phyloP scores from a whole-genome alignment of 2,888 invertebrate species.

The Mythimna impura region DNA sequence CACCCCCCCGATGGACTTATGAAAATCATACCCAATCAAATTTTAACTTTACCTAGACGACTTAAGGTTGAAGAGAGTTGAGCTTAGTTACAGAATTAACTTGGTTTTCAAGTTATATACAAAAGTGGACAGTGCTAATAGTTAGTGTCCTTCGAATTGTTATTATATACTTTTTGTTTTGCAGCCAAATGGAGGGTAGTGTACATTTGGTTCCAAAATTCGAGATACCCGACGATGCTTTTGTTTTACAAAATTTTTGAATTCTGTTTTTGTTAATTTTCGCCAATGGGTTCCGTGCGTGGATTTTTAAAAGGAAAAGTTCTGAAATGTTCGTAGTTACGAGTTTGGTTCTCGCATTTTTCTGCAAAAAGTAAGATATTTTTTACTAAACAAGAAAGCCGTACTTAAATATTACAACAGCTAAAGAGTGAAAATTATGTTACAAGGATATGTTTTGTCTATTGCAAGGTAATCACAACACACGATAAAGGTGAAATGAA shows the following conservation, averaged over 20 bases:
- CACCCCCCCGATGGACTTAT: conserved; percentile 40
- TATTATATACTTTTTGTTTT: conserved; percentile 82
- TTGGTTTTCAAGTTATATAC: conserved; percentile 73
- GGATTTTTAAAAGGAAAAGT: conserved; percentile 23
- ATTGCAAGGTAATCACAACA: too few relatives aligned
- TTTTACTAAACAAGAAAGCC: not conserved
- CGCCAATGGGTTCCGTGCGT: conserved; percentile 25
- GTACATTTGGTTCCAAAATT: conserved; percentile 57
- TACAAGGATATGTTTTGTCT: too few relatives aligned
- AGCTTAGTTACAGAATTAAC: conserved; percentile 21
- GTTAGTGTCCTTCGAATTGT: conserved; percentile 82
- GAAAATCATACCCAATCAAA: conserved; percentile 27
- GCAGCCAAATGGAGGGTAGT: conserved; percentile 77
- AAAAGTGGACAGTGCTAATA: conserved; percentile 84
- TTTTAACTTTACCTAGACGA: conserved; percentile 17
- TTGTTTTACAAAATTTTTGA: conserved; percentile 53
- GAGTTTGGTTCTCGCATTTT: not conserved
- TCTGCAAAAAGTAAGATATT: not conserved
- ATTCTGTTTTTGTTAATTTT: conserved; percentile 57
- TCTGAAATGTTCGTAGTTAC: conserved; percentile 11
- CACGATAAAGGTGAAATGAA: too few relatives aligned
- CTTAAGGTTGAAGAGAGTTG: not conserved
- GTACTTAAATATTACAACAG: too few relatives aligned
- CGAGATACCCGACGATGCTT: conserved; percentile 40
- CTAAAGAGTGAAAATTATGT: too few relatives aligned